A percentile compares a stretch with the other conserved stretches of the same genome.
Conservation (phyloP, 2,113 vertebrate species). For the Odontesthes bonariensis region DNA sequence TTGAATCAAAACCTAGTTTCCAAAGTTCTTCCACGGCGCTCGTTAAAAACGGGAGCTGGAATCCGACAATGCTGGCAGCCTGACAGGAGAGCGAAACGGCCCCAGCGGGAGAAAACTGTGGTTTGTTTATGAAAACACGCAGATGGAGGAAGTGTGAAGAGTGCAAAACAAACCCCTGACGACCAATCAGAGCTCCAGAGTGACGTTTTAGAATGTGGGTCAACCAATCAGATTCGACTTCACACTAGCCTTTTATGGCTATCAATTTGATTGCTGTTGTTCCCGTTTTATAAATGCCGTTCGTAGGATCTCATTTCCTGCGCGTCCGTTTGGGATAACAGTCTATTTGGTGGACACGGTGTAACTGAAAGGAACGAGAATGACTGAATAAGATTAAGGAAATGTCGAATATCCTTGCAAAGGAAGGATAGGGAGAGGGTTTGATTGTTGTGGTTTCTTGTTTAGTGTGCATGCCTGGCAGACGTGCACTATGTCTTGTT, state of each 20-base stretch:
- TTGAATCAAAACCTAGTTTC: neutral
- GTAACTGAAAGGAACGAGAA: neutral
- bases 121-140: constrained; percentile 82
- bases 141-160: constrained; percentile 70
- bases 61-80: constrained; percentile 16
- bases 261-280: constrained; percentile 21
- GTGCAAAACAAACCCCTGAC: constrained; percentile 71
- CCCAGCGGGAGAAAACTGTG: constrained; percentile 45
- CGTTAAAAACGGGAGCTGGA: constrained; percentile 4
- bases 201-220: constrained; percentile 67
- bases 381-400: neutral
- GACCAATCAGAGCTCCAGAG: constrained; percentile 69
- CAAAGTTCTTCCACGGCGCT: neutral
- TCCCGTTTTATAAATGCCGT: constrained; percentile 24
- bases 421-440: neutral
- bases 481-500: neutral
- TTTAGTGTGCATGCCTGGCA: neutral
- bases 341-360: neutral
- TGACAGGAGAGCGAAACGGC: constrained; percentile 19
- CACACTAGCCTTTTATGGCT: constrained; percentile 48
- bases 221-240: constrained; percentile 71
- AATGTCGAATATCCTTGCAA: neutral
- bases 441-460: constrained; percentile 11
- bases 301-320: constrained; percentile 18
- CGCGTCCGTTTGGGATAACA: neutral